Conservation (phyloP, 2,113 vertebrate species). For the Fregetta grallaria region DNA sequence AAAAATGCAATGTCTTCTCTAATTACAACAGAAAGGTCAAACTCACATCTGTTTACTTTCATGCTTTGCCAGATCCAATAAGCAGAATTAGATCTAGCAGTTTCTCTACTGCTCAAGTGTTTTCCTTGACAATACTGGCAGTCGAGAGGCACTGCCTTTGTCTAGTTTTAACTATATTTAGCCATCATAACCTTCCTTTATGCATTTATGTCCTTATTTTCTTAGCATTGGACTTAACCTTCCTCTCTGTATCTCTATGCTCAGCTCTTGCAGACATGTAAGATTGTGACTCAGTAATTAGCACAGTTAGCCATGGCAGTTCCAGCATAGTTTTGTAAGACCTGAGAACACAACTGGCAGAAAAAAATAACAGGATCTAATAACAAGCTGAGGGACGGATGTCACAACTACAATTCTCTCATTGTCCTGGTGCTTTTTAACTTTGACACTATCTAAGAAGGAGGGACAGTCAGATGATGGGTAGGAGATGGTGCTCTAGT, state of each 20-base stretch:
- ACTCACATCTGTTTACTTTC: conserved; percentile 13
- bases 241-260: not conserved
- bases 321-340: not conserved
- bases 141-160: not conserved
- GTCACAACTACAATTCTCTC: not conserved
- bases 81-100: not conserved
- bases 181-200: not conserved
- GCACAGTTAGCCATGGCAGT: not conserved
- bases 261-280: not conserved
- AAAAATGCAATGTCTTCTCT: not conserved
- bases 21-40: conserved; percentile 26
- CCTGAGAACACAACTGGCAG: not conserved
- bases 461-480: not conserved
- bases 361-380: not conserved
- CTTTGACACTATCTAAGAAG: not conserved
- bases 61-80: not conserved
- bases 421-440: not conserved
- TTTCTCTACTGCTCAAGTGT: not conserved
- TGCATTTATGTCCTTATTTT: not conserved
- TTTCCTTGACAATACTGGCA: not conserved
- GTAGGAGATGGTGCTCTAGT: not conserved
- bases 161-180: not conserved
- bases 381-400: not conserved
- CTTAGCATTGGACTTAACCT: not conserved
- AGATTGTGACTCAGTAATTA: not conserved